Evolutionary conservation across 2,113 vertebrate genomes (phyloP).

Genomic region (Albula goreensis): DNA sequence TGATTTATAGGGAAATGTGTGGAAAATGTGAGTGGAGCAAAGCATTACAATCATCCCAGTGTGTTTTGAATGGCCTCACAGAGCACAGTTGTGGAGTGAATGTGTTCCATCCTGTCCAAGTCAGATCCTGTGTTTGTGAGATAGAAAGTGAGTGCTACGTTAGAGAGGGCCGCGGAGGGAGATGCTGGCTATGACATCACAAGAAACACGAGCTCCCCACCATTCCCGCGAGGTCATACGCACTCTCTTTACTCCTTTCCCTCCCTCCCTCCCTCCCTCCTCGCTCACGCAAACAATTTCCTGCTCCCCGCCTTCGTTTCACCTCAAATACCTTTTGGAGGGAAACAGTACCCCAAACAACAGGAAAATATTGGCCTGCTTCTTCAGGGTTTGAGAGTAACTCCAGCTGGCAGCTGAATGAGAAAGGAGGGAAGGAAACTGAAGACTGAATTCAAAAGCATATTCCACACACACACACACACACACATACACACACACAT

Average conservation of each 20-base stretch:
- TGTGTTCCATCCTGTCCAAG: not conserved
- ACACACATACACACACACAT: too few relatives aligned
- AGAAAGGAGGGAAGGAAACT: constrained; percentile 5
- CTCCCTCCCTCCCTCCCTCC: constrained; percentile 23
- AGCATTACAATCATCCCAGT: constrained; percentile 11
- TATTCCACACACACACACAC: not conserved
- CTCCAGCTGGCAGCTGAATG: constrained; percentile 26
- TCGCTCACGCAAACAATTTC: constrained; percentile 1
- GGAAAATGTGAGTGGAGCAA: not conserved
- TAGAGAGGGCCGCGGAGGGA: constrained; percentile 45
- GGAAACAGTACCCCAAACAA: constrained; percentile 22
- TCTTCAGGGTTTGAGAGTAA: constrained; percentile 9
- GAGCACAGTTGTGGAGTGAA: not conserved
- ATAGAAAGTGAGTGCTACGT: constrained; percentile 10
- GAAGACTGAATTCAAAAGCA: constrained; percentile 17
- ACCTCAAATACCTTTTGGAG: constrained; percentile 24
- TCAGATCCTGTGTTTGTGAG: constrained; percentile 14
- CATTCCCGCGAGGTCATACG: constrained; percentile 55
- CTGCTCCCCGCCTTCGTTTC: constrained; percentile 42
- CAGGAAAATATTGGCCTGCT: constrained; percentile 28
- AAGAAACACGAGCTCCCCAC: constrained; percentile 64
- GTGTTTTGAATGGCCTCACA: constrained; percentile 19
- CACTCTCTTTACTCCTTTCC: constrained; percentile 48
- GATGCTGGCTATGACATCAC: constrained; percentile 66
- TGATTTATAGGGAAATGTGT: not conserved